A percentile compares a stretch with the other conserved stretches of the same genome.
These are phyloP conservation scores for Theodoxus fluviatilis DNA, from an alignment of 2,888 invertebrate genomes.

Conservation along the genomic window DNA sequence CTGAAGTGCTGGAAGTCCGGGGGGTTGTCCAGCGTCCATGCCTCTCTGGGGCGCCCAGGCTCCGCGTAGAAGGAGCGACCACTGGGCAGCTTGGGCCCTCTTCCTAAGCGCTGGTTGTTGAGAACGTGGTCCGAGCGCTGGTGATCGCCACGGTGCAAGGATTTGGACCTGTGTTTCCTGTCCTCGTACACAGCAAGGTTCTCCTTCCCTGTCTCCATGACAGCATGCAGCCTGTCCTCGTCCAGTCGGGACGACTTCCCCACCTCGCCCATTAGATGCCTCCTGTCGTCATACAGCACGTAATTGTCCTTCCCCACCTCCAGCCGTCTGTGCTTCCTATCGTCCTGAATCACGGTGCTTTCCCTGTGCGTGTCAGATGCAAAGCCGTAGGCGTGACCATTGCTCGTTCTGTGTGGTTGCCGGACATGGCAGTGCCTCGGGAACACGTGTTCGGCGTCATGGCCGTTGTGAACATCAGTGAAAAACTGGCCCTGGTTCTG, in stretches of 20 bases:
- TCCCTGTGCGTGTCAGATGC: too few relatives aligned
- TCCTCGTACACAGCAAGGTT: neutral
- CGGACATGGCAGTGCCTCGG: too few relatives aligned
- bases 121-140: slow-evolving; percentile 25
- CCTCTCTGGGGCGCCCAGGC: neutral
- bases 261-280: too few relatives aligned
- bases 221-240: neutral
- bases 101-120: slow-evolving; percentile 45
- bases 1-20: slow-evolving; percentile 35
- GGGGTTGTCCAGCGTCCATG: neutral
- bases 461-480: too few relatives aligned
- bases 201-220: neutral
- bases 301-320: neutral
- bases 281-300: too few relatives aligned
- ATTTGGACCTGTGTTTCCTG: neutral
- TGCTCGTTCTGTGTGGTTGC: too few relatives aligned
- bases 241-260: too few relatives aligned
- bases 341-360: too few relatives aligned
- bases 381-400: too few relatives aligned
- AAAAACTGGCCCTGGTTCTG: slow-evolving; percentile 6
- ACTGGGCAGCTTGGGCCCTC: too few relatives aligned
- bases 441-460: too few relatives aligned
- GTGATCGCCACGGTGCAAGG: slow-evolving; percentile 13
- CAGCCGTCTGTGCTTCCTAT: neutral
- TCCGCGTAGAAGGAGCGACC: too few relatives aligned